phyloP scores from a whole-genome alignment of 1,140 invertebrate species.

The Tenebrio molitor region DNA sequence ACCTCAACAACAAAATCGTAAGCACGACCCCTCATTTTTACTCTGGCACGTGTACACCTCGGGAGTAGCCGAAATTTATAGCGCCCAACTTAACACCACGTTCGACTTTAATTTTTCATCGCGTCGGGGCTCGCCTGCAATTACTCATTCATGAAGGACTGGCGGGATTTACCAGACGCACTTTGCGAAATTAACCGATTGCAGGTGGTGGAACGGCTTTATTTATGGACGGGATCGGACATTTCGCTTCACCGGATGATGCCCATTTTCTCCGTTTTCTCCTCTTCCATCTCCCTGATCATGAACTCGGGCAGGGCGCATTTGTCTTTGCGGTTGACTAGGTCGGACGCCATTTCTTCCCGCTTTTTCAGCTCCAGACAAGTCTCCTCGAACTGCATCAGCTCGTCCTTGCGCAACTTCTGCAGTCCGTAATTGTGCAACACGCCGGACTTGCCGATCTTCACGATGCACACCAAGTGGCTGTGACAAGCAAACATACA shows the following conservation, averaged over 20 bases:
- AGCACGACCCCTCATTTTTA: conserved; percentile 68
- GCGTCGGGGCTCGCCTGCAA: conserved; percentile 9
- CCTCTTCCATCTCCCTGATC: conserved; percentile 12
- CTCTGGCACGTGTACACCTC: not conserved
- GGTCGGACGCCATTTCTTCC: conserved; percentile 59
- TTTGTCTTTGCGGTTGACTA: conserved; percentile 5
- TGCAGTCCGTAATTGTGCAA: conserved; percentile 62
- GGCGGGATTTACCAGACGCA: conserved; percentile 8
- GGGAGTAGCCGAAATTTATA: conserved; percentile 9
- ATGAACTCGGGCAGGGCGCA: conserved; percentile 11
- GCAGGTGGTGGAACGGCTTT: not conserved
- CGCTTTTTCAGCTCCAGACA: conserved; percentile 51
- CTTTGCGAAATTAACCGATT: conserved; percentile 12
- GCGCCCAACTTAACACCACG: conserved; percentile 32
- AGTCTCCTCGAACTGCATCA: conserved; percentile 57
- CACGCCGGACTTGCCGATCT: conserved; percentile 59
- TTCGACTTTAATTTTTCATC: conserved; percentile 38
- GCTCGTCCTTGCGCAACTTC: conserved; percentile 55
- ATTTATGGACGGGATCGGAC: not conserved
- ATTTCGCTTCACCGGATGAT: conserved; percentile 18
- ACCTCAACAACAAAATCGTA: conserved; percentile 92
- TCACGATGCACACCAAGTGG: conserved; percentile 59
- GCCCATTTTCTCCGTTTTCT: conserved; percentile 13
- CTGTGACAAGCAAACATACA: conserved; percentile 48
- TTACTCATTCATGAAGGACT: conserved; percentile 34